A percentile compares a stretch with the other conserved stretches of the same genome.
phyloP scores from a whole-genome alignment of 2,888 invertebrate genomes.

The Drosophila meridionalis region DNA sequence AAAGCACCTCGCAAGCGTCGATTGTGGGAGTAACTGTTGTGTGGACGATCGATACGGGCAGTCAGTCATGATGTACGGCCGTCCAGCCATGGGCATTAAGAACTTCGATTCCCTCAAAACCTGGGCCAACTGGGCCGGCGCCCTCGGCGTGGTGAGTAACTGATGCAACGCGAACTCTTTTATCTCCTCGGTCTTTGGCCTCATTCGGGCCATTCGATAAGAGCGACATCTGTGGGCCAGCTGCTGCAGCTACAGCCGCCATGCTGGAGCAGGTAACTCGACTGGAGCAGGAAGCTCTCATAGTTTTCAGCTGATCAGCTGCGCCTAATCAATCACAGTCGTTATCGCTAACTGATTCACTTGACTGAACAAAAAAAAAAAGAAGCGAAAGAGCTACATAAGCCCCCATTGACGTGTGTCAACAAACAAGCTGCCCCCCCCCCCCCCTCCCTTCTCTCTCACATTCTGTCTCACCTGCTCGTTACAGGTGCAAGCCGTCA shows the following conservation, averaged over 20 bases:
- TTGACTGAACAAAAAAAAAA: neutral
- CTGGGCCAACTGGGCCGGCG: conserved; percentile 61
- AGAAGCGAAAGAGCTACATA: neutral
- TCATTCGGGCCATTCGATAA: conserved; percentile 42
- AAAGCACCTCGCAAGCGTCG: conserved; percentile 48
- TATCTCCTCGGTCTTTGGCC: conserved; percentile 37
- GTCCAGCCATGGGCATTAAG: conserved; percentile 48
- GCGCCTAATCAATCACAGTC: conserved; percentile 29
- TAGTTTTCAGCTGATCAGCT: conserved; percentile 24
- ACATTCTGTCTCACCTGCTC: neutral
- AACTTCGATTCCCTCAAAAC: conserved; percentile 60
- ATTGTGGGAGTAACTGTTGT: neutral
- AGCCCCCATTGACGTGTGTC: conserved; percentile 28
- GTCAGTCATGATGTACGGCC: conserved; percentile 57
- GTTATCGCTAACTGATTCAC: conserved; percentile 30
- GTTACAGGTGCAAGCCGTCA: conserved; percentile 82
- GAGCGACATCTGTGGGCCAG: neutral
- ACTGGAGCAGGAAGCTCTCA: conserved; percentile 2
- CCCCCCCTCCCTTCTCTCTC: neutral
- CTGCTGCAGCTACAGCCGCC: neutral
- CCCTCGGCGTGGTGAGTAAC: conserved; percentile 67
- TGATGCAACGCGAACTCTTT: neutral
- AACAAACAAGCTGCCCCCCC: conserved; percentile 31
- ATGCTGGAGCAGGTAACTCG: neutral
- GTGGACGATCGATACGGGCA: neutral